Base-by-base conservation (phyloP, 2,113 vertebrate species). In the Nycticebus coucang region DNA sequence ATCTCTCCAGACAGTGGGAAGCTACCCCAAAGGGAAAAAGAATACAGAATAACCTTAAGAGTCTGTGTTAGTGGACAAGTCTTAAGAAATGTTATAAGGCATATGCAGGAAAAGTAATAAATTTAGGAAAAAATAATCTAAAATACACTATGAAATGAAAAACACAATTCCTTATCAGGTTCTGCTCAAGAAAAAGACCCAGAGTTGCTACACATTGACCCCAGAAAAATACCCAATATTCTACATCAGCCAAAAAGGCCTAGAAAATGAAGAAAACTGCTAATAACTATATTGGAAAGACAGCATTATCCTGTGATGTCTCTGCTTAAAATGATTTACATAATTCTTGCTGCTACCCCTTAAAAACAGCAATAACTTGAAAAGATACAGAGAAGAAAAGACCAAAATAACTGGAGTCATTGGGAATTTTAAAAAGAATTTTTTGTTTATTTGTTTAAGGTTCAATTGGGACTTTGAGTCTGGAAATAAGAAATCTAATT, bases 401-500 rank as follows among this genome's bases (percentile, higher is more conserved):
- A 22, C 66, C 59, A 69, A 80, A 84, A 71, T 74, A 62, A 93
- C 19, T 50, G 1, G 14, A 87, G 26, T 15, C 60, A 59, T 5
- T 83, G 33, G 30, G 10, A 83, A 45, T 75, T 74, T 74, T 71
- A 5, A 53, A 69, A 60, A 45, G 12, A 12, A 21, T 35, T 60
- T 50, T 59, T 64, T 77, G 15, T 68, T 68, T 64, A 26, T 33
- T 71, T 71, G n/a, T 79, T 79, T 79, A 57, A 64, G 26, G 21
- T 85, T 85, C 85, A 4, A 79, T 64, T 33, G 79, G 66, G 22
- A 41, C 22, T 75, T 75, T 82, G 28, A 85, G 33, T 81, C 33
- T 91, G 33, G 35, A 95, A 82, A 71, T 86, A 26, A 92, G n/a
- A 81, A 33, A 62, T 69, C 28, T 88, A 74, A 62, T 60, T 83